phyloP scores from a whole-genome alignment of 2,113 vertebrate genomes.

The Numida meleagris region DNA sequence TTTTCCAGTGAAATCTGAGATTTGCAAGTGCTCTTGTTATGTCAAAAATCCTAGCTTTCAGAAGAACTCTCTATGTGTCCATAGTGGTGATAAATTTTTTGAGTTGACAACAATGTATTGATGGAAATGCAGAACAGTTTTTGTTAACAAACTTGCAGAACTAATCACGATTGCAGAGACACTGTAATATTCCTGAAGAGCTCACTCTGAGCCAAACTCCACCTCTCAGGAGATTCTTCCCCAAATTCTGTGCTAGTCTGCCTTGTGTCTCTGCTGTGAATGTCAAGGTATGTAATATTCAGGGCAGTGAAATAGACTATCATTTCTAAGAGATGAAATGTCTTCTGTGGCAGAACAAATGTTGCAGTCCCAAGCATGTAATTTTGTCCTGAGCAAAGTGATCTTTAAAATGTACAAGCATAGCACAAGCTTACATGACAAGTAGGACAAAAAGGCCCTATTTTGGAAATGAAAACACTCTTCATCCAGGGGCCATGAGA shows the following conservation, averaged over 20 bases:
- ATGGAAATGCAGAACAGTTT: not conserved
- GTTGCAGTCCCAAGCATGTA: not conserved
- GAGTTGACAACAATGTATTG: fast-evolving
- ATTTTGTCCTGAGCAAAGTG: constrained; percentile 43
- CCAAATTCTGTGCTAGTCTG: constrained; percentile 13
- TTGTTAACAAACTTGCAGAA: not conserved
- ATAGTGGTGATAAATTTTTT: not conserved
- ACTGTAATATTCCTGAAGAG: not conserved
- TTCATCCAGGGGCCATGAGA: not conserved
- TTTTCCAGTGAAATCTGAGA: not conserved
- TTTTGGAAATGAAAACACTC: constrained; percentile 12
- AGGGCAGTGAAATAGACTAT: not conserved
- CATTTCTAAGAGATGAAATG: not conserved
- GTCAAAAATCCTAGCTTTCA: not conserved
- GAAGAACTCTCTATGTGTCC: not conserved
- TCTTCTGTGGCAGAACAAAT: not conserved
- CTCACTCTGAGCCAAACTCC: not conserved
- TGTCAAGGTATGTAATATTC: not conserved
- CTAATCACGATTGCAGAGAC: not conserved
- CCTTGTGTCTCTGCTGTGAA: not conserved
- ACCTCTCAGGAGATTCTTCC: not conserved
- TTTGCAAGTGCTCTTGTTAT: not conserved
- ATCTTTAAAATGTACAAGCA: constrained; percentile 32
- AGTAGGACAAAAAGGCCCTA: not conserved
- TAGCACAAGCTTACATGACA: not conserved